These are phyloP conservation scores for Enteromius paludinosus DNA, from an alignment of 2,797 vertebrate genomes.

Conservation along the genomic window DNA sequence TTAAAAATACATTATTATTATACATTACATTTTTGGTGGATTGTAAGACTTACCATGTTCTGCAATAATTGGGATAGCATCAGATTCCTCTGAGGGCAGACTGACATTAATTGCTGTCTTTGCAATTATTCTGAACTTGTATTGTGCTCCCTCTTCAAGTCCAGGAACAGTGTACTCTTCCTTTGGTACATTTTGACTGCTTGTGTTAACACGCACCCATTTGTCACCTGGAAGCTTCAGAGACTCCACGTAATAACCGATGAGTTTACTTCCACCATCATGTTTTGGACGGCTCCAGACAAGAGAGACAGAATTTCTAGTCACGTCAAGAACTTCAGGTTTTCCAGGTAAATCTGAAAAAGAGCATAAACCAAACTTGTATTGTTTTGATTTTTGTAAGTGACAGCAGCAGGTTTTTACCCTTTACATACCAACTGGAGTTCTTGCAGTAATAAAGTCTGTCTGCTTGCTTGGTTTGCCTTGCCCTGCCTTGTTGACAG, in stretches of 20 bases:
- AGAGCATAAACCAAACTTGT: not conserved
- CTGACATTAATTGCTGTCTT: slow-evolving; percentile 92
- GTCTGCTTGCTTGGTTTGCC: slow-evolving; percentile 97
- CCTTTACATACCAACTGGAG: slow-evolving; percentile 86
- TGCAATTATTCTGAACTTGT: slow-evolving; percentile 94
- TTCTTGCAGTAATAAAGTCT: slow-evolving; percentile 92
- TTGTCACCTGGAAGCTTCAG: slow-evolving; percentile 91
- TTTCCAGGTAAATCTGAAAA: slow-evolving; percentile 90
- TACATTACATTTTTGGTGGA: not conserved
- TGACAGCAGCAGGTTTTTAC: not conserved
- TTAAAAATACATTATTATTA: no score
- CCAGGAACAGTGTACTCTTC: slow-evolving; percentile 90
- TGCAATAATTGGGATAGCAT: slow-evolving; percentile 88
- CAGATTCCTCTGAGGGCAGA: slow-evolving; percentile 91
- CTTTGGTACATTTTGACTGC: slow-evolving; percentile 88
- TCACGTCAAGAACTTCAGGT: slow-evolving; percentile 95
- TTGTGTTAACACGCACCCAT: slow-evolving; percentile 91
- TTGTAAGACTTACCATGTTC: slow-evolving; percentile 86
- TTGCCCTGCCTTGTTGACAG: slow-evolving; percentile 91
- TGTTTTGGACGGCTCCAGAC: slow-evolving; percentile 92
- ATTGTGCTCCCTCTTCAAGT: slow-evolving; percentile 90
- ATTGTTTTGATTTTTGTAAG: not conserved
- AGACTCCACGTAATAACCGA: slow-evolving; percentile 93
- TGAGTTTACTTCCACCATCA: slow-evolving; percentile 95
- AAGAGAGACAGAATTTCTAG: slow-evolving; percentile 87